Evolutionary conservation across 2,797 vertebrate genomes (phyloP).

Genomic region (Tadarida brasiliensis): DNA sequence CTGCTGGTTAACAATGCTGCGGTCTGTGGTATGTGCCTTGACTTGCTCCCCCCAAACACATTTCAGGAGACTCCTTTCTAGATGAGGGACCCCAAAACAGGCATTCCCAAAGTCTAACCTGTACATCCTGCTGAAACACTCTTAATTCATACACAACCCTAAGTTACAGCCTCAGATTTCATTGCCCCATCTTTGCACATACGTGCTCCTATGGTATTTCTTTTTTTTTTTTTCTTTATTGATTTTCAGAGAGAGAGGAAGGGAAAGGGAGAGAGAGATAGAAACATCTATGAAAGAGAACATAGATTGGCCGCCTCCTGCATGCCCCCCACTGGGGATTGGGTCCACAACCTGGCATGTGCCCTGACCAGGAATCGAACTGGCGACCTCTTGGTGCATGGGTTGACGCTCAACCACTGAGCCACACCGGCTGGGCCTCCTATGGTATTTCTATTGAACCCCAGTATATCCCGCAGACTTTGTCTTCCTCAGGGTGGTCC

Average conservation of each 20-base stretch:
- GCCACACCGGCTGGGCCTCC: too few relatives aligned
- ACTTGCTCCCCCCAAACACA: neutral
- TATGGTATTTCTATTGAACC: slow-evolving; percentile 4
- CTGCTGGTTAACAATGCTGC: slow-evolving; percentile 94
- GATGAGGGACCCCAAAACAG: neutral
- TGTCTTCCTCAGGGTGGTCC: neutral
- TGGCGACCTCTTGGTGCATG: too few relatives aligned
- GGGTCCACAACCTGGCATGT: too few relatives aligned
- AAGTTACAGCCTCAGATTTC: neutral
- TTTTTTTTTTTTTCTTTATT: neutral
- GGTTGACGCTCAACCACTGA: too few relatives aligned
- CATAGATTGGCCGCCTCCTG: too few relatives aligned
- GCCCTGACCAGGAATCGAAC: too few relatives aligned
- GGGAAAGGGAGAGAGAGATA: too few relatives aligned
- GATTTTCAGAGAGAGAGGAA: too few relatives aligned
- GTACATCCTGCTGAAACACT: neutral
- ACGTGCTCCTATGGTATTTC: neutral
- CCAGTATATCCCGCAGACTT: neutral
- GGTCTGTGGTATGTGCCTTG: slow-evolving; percentile 86
- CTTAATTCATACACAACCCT: neutral
- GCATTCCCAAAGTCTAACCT: neutral
- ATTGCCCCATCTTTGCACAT: neutral
- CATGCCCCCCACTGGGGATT: too few relatives aligned
- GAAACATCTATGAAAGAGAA: too few relatives aligned
- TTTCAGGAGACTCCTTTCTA: neutral